phyloP scores from a whole-genome alignment of 37 sponge, comb jelly and placozoan species.

The Crambe crambe region DNA sequence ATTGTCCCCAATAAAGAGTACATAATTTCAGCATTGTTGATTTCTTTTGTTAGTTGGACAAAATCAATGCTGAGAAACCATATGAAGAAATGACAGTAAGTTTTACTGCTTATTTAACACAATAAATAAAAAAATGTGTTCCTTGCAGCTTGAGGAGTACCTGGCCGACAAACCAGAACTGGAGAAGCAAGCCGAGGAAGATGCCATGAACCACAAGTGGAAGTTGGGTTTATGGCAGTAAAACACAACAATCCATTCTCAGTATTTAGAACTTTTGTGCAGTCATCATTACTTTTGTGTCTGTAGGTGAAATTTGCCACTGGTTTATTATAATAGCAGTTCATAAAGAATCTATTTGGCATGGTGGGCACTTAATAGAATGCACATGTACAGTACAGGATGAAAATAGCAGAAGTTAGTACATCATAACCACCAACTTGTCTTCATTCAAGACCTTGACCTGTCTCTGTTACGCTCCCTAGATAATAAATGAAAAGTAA shows the following conservation, averaged over 20 bases:
- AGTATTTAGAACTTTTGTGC: background rate
- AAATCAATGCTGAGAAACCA: constrained; percentile 70
- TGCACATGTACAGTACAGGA: no score
- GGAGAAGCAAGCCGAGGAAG: constrained; percentile 61
- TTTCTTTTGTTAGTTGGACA: no score
- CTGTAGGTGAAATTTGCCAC: background rate
- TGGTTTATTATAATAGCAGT: background rate
- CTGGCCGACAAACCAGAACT: constrained; percentile 76
- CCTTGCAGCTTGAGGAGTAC: constrained; percentile 77
- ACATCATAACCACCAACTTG: no score
- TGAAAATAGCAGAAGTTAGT: no score
- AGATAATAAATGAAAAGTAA: no score
- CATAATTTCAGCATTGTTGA: no score
- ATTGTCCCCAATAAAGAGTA: no score
- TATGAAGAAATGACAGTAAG: constrained; percentile 86
- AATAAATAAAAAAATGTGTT: background rate
- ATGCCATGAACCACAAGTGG: constrained; percentile 70
- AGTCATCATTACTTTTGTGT: background rate
- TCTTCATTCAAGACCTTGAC: constrained; percentile 1
- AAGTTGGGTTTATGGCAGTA: background rate
- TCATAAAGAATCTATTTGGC: background rate
- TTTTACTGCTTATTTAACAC: background rate
- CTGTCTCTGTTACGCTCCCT: constrained; percentile 19
- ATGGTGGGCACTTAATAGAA: no score
- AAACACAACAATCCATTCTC: background rate